Base-by-base conservation (phyloP, 2,797 vertebrate genomes). In the Oreonectes daqikongensis region DNA sequence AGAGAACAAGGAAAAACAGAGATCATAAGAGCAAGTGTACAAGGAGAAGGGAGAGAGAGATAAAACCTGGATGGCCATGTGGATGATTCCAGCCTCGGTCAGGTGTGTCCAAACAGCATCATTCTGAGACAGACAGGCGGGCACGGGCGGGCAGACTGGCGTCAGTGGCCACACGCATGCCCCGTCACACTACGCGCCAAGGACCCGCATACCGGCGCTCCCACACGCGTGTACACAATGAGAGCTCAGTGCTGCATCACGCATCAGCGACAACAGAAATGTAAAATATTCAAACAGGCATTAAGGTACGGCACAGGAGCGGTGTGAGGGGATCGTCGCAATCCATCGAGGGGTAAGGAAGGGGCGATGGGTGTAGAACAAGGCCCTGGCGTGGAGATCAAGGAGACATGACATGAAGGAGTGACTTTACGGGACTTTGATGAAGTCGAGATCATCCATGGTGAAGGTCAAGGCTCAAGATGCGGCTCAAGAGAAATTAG, bases 181-280 rank as follows among this genome's bases (percentile, higher is more conserved):
- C 72, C 75, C 46, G 63, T 90, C 85, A 86, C 88, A 89, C 90
- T 89, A 88, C 92, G 88, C 89, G 88, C 87, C 88, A 77, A 81
- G 79, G 70, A 85, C 85, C 89, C 85, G 82, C 93, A 93, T 92
- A 91, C 91, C 91, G 70, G 82, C 84, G 89, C 87, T 79, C 92
- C 92, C 91, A 92, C 91, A 91, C 90, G 66, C 86, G 76, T 72
- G 72, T 82, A 79, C 87, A 94, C 92, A 93, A 94, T 89, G 92
- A 87, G 35, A 18, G 83, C 92, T 93, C 91, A 93, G 93, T 92
- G 82, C 79, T 35, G 80, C 87, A 92, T 90, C 92, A 93, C 85
- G 91, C 92, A 93, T 91, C 92, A 91, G 86, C 84, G 84, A 90
- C 91, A 90, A 82, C 90, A 93, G 90, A 89, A 93, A 93, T 93